Base-by-base conservation (phyloP, 2,797 vertebrate genomes). In the Poeciliopsis turneri region DNA sequence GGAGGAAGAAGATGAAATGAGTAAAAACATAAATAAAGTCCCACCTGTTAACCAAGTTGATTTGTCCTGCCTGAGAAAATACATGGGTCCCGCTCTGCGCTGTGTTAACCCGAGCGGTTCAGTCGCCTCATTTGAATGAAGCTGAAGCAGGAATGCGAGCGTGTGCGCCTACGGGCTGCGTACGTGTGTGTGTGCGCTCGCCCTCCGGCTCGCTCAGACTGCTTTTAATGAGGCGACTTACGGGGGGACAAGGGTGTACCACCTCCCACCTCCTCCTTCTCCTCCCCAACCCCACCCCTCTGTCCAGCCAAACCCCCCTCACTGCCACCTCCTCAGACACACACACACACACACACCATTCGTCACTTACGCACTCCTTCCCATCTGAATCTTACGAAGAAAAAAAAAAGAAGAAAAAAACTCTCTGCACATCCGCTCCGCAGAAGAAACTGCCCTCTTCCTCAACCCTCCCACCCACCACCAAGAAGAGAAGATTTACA, bases 401-500 rank as follows among this genome's bases (percentile, higher is more conserved):
- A 95, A 93, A 89, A 75, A 74, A 86, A 59, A 3, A 11, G 1
- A n/a, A 73, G 82, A 93, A 33, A 33, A 46, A 94, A 95, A 93
- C 89, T 75, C 74, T 84, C 86, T 0, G 82, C 92, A 95, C 95
- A 95, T 95, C 94, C 94, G 84, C 87, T 92, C 91, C 82, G 76
- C 70, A 82, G 85, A 88, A 89, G 88, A 92, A 92, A 89, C 90
- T 93, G 93, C 90, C 92, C 91, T 89, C 79, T 87, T 85, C 84
- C 82, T 88, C 76, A 84, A 81, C 85, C 84, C 87, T 76, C 55
- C 86, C 88, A 82, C 89, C 73, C 88, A 91, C 90, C 90, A 91
- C 92, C 89, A 85, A 93, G 93, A 93, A 90, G 94, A 89, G 90
- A 96, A 97, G 98, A 98, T 97, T 98, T 97, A 99, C 97, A 98